Evolutionary conservation across 2,888 invertebrate genomes (phyloP).

Genomic region (Pogonocherus hispidulus): DNA sequence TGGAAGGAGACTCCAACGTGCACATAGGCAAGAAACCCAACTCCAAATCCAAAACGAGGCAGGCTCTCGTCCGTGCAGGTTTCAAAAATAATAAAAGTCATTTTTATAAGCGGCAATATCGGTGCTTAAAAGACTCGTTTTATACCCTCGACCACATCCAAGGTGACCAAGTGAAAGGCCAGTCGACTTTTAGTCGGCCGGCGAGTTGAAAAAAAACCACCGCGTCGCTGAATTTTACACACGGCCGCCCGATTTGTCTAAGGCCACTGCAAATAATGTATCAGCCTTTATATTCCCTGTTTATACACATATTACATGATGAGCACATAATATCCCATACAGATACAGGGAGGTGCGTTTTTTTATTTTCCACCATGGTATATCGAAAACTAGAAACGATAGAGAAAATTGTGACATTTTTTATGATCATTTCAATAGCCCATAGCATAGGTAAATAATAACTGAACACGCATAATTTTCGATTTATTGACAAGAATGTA

Average conservation of each 20-base stretch:
- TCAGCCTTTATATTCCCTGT: too few relatives aligned
- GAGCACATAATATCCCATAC: too few relatives aligned
- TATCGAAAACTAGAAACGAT: too few relatives aligned
- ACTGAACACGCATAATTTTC: too few relatives aligned
- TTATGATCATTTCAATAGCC: too few relatives aligned
- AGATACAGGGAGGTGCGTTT: too few relatives aligned
- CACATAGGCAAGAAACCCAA: neutral
- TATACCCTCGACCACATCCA: slow-evolving; percentile 25
- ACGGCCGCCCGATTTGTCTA: neutral
- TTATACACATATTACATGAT: too few relatives aligned
- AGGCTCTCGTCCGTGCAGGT: neutral
- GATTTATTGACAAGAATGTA: too few relatives aligned
- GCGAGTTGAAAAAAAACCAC: slow-evolving; percentile 29
- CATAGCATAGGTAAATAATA: too few relatives aligned
- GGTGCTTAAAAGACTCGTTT: neutral
- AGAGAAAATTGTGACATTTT: too few relatives aligned
- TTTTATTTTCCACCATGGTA: too few relatives aligned
- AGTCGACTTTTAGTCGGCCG: slow-evolving; percentile 23
- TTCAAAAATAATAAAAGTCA: neutral
- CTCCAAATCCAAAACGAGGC: neutral
- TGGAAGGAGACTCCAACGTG: neutral
- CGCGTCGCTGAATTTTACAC: slow-evolving; percentile 4
- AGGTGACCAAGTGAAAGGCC: slow-evolving; percentile 45
- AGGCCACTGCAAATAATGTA: neutral
- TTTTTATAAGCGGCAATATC: neutral